Conservation (phyloP, 2,888 invertebrate species). For the Keiferia lycopersicella region DNA sequence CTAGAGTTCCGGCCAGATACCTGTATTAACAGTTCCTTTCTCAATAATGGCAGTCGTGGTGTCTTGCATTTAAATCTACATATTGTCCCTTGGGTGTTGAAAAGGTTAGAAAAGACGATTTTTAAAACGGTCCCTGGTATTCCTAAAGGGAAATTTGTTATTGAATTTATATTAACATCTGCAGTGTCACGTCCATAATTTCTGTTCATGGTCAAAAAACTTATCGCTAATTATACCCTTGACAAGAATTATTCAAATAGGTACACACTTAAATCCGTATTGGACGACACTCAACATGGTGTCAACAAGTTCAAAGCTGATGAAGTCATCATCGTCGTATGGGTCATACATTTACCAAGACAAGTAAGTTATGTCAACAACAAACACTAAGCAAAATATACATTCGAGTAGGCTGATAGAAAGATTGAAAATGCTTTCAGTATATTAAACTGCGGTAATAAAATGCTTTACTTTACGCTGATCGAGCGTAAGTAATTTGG, state of each 20-base stretch:
- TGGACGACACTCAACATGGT: neutral
- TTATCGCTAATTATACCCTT: neutral
- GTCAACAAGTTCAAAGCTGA: constrained; percentile 4
- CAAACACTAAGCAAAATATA: neutral
- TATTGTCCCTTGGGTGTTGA: no score
- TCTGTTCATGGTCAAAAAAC: neutral
- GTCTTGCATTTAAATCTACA: no score
- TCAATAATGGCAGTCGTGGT: no score
- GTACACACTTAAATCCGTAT: neutral
- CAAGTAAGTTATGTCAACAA: neutral
- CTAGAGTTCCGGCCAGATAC: no score
- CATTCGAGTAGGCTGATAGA: neutral
- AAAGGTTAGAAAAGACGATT: no score
- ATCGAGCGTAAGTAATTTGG: constrained; percentile 1
- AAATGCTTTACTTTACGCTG: neutral
- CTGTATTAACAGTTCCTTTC: no score
- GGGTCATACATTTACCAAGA: neutral
- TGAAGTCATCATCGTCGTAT: neutral
- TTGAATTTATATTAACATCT: neutral
- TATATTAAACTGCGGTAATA: constrained; percentile 1
- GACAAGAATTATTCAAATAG: neutral
- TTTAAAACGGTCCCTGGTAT: no score
- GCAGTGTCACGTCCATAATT: neutral
- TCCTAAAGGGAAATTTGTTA: neutral
- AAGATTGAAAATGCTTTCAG: constrained; percentile 6